Evolutionary conservation across 2,888 invertebrate species (phyloP), one percentile per base, ranked within the genome.

Genomic region (Peribatodes rhomboidaria): DNA sequence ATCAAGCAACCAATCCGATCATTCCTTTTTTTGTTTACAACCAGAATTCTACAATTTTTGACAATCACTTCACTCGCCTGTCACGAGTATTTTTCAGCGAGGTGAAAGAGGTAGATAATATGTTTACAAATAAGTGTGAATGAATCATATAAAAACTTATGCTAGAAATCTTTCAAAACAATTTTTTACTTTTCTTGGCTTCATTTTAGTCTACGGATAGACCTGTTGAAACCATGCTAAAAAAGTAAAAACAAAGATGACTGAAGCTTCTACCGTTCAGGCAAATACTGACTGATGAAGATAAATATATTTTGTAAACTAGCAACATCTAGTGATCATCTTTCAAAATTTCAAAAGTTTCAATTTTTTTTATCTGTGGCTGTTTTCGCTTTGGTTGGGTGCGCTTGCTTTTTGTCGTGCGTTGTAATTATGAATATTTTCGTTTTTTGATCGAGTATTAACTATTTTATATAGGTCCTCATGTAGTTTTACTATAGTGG

Each of bases 341-440:
- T 60, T 55, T 56, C 44, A 57, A 65, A 49, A 27, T 4, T 27
- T 63, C 44, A 74, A 74, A 70, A 66, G 73, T 79, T 72, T 71
- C 65, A 73, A 68, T 74, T 64, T 65, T 74, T 49, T 73, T 74
- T 72, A 73, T 84, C 79, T 80, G 76, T 84, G 76, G 71, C 73
- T 83, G 80, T 80, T 81, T 86, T 87, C 86, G 89, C 85, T 89
- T 87, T 90, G 87, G 88, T 86, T 88, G 88, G 88, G 89, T 92
- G 90, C 89, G 88, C 86, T 90, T 90, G 86, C 83, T 84, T 81
- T 84, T 79, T 82, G 81, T 84, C 85, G 86, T 87, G 84, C 83
- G 78, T 85, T 85, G 78, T 82, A 87, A 85, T 85, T 87, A 84
- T 82, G 84, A 87, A 82, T 85, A 81, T 83, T 86, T 88, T 86